Evolutionary conservation across 2,797 vertebrate species (phyloP).

Genomic region (Hemibagrus guttatus): DNA sequence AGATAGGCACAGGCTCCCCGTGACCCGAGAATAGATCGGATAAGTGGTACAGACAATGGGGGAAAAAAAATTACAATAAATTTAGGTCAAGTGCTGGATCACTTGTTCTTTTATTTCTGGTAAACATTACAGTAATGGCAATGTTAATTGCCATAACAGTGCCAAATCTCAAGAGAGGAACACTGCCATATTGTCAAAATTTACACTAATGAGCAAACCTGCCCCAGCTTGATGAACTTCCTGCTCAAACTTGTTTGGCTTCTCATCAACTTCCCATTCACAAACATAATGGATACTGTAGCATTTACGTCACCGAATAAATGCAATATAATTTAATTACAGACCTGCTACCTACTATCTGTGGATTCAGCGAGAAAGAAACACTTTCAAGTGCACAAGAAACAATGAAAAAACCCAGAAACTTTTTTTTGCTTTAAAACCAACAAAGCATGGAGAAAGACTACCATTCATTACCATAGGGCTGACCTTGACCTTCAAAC

Average conservation of each 20-base stretch:
- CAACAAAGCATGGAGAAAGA: slow-evolving; percentile 69
- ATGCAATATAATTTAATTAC: background rate
- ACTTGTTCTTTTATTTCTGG: slow-evolving; percentile 69
- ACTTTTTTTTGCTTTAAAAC: slow-evolving; percentile 36
- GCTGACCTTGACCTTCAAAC: slow-evolving; percentile 84
- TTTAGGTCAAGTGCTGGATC: slow-evolving; percentile 61
- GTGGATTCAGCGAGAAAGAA: slow-evolving; percentile 33
- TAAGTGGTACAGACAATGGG: no score
- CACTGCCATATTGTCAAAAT: slow-evolving; percentile 82
- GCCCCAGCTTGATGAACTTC: slow-evolving; percentile 71
- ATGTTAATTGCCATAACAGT: slow-evolving; percentile 77
- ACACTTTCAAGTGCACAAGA: slow-evolving; percentile 24
- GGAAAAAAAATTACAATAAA: background rate
- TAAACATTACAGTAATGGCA: slow-evolving; percentile 71
- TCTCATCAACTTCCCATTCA: slow-evolving; percentile 68
- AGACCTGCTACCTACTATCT: background rate
- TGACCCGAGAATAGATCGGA: no score
- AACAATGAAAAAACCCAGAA: slow-evolving; percentile 54
- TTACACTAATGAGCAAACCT: slow-evolving; percentile 79
- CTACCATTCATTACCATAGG: slow-evolving; percentile 75
- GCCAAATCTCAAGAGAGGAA: slow-evolving; percentile 74
- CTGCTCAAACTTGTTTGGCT: slow-evolving; percentile 72
- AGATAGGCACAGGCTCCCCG: no score
- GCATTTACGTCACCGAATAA: slow-evolving; percentile 60
- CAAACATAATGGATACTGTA: slow-evolving; percentile 72